Conservation (phyloP, 2,888 invertebrate genomes). For the Balanococcus diminutus region DNA sequence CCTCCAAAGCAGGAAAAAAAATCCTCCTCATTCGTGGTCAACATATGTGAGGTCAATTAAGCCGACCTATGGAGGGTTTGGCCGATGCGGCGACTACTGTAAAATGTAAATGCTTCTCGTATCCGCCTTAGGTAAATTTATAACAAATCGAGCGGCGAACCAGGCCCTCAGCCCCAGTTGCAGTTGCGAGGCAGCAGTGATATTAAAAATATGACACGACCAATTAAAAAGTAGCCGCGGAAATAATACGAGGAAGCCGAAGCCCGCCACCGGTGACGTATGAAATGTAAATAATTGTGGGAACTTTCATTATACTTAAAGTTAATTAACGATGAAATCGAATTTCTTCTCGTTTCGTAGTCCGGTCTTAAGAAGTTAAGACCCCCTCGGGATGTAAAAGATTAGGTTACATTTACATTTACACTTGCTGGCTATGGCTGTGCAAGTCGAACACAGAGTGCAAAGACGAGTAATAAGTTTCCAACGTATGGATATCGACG, state of each 20-base stretch:
- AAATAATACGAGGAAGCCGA: neutral
- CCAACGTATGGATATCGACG: neutral
- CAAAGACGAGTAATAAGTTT: conserved; percentile 6
- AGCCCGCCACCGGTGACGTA: conserved; percentile 14
- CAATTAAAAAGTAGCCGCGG: conserved; percentile 35
- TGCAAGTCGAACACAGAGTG: no score
- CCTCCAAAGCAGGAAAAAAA: neutral
- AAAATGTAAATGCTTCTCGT: conserved; percentile 24
- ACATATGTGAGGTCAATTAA: conserved; percentile 30
- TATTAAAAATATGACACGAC: neutral
- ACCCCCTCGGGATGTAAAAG: conserved; percentile 8
- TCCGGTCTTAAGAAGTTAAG: neutral
- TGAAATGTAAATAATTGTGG: conserved; percentile 49
- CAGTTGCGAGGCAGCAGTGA: neutral
- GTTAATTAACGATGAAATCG: conserved; percentile 47
- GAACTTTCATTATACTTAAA: conserved; percentile 40
- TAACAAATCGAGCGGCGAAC: neutral
- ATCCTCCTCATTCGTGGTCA: neutral
- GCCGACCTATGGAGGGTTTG: neutral
- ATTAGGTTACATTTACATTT: neutral
- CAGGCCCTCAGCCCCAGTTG: neutral
- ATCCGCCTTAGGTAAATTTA: conserved; percentile 20
- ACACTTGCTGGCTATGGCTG: neutral
- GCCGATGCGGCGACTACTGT: conserved; percentile 11
- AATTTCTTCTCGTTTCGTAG: conserved; percentile 12